Evolutionary conservation across 2,888 invertebrate species (phyloP).

Genomic region (Lasioglossum leucozonium): DNA sequence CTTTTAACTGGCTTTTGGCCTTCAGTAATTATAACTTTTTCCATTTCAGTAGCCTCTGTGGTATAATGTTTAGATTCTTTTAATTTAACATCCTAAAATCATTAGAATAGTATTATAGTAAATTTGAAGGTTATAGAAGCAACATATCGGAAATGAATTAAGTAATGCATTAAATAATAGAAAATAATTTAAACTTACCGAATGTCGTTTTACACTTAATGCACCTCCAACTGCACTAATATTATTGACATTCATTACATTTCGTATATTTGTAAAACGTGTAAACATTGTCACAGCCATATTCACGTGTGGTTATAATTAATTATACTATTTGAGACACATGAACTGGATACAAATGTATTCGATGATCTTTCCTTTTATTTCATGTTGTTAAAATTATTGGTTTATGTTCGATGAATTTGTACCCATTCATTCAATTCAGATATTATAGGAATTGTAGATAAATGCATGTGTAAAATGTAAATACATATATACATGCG

Average conservation of each 20-base stretch:
- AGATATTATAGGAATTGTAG: no score
- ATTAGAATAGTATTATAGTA: background rate
- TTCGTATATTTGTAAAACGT: constrained; percentile 53
- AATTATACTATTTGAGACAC: background rate
- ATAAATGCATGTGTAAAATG: no score
- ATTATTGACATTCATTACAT: constrained; percentile 46
- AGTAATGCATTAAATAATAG: background rate
- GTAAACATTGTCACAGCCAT: constrained; percentile 55
- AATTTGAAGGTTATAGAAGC: constrained; percentile 29
- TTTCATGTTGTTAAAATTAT: constrained; percentile 6
- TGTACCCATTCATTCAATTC: no score
- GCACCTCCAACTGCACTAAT: constrained; percentile 25
- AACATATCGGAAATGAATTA: background rate
- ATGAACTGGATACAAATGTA: background rate
- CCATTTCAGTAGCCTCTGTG: background rate
- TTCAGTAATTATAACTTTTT: background rate
- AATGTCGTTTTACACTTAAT: constrained; percentile 13
- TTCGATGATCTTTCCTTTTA: background rate
- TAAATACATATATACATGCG: no score
- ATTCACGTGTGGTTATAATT: background rate
- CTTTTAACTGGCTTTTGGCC: constrained; percentile 83
- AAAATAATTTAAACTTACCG: constrained; percentile 41
- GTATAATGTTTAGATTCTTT: constrained; percentile 13
- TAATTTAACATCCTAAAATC: constrained; percentile 47
- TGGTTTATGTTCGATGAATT: background rate